phyloP scores from a whole-genome alignment of 2,888 invertebrate species.

The Bombylius major region DNA sequence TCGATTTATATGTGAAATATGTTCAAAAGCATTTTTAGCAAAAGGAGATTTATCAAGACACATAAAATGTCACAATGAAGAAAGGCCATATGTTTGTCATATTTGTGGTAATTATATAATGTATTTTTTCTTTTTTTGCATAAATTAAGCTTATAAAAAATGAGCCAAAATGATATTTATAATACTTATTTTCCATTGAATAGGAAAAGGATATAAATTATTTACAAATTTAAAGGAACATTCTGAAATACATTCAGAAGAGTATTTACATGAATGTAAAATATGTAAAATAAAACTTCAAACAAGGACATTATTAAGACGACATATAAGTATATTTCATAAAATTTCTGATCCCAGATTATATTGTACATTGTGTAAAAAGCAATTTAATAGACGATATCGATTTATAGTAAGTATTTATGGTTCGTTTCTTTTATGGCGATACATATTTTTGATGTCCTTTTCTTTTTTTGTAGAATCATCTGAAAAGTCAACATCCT shows the following conservation, averaged over 20 bases:
- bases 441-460: no score
- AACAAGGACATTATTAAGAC: background rate
- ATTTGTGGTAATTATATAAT: constrained; percentile 2
- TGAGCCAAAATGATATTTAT: no score
- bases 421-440: no score
- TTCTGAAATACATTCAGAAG: constrained; percentile 1
- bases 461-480: background rate
- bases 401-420: background rate
- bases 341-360: no score
- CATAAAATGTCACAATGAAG: background rate
- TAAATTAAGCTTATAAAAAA: no score
- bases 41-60: constrained; percentile 1
- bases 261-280: background rate
- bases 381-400: background rate
- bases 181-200: background rate
- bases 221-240: constrained; percentile 1
- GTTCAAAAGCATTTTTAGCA: background rate
- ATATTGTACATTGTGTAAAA: background rate
- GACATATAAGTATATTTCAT: background rate
- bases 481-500: background rate
- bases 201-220: background rate
- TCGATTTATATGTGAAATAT: background rate
- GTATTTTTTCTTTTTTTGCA: no score
- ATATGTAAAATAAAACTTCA: constrained; percentile 1
- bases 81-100: constrained; percentile 2